Evolutionary conservation across 1,140 invertebrate species (phyloP).

Genomic region (Trichogramma pretiosum): DNA sequence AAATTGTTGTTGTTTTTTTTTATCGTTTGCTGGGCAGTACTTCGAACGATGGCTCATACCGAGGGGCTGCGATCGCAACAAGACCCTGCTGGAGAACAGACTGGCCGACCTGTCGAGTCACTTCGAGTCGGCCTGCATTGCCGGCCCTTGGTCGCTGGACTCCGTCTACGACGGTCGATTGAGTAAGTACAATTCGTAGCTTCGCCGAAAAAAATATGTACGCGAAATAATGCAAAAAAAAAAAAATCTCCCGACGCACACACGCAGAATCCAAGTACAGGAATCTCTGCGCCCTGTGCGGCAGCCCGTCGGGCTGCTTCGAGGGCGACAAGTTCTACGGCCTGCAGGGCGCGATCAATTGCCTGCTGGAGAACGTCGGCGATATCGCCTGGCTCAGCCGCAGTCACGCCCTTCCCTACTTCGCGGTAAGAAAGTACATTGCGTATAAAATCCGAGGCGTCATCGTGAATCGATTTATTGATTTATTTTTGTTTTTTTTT

Average conservation of each 20-base stretch:
- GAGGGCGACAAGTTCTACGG: constrained; percentile 71
- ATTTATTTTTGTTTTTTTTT: background rate
- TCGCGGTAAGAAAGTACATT: too few relatives aligned
- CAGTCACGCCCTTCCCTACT: constrained; percentile 49
- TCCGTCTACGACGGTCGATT: constrained; percentile 52
- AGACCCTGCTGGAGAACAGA: constrained; percentile 62
- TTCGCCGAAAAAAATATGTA: background rate
- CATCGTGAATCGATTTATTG: too few relatives aligned
- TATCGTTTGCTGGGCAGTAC: constrained; percentile 45
- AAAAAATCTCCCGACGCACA: background rate
- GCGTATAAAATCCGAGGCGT: too few relatives aligned
- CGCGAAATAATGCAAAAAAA: background rate
- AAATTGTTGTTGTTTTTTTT: background rate
- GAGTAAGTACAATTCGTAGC: constrained; percentile 47
- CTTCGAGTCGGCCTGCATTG: constrained; percentile 68
- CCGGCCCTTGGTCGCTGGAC: constrained; percentile 72
- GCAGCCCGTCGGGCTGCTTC: constrained; percentile 53
- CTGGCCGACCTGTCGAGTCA: constrained; percentile 56
- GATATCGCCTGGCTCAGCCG: constrained; percentile 73
- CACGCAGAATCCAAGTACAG: constrained; percentile 59
- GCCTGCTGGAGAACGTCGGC: constrained; percentile 64
- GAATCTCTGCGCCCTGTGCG: constrained; percentile 63
- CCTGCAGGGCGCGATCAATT: constrained; percentile 65
- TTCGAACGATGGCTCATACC: constrained; percentile 62
- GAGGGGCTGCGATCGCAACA: constrained; percentile 46